Evolutionary conservation across 1,140 invertebrate species (phyloP).

Genomic region (Proales similis): DNA sequence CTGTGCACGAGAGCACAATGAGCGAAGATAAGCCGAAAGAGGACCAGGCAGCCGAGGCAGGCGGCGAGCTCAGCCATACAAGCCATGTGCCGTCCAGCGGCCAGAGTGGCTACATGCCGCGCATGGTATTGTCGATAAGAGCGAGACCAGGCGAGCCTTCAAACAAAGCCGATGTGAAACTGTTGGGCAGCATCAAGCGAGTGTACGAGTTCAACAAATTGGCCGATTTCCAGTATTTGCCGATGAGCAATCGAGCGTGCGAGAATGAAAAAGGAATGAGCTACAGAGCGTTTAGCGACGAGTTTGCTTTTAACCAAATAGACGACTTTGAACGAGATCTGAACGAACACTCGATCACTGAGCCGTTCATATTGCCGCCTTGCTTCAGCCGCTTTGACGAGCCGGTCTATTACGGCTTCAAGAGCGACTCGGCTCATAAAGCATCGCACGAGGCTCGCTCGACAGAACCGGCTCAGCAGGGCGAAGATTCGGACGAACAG

Average conservation of each 20-base stretch:
- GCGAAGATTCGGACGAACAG: background rate
- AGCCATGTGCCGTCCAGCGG: background rate
- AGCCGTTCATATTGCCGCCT: slow-evolving; percentile 66
- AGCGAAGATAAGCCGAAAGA: too few relatives aligned
- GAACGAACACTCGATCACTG: slow-evolving; percentile 54
- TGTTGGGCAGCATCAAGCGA: slow-evolving; percentile 10
- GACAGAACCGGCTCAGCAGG: background rate
- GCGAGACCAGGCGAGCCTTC: background rate
- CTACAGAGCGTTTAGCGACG: slow-evolving; percentile 31
- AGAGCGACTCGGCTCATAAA: slow-evolving; percentile 48
- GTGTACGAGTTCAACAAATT: slow-evolving; percentile 57
- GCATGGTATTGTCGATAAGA: slow-evolving; percentile 1
- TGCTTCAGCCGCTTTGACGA: slow-evolving; percentile 70
- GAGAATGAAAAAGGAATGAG: background rate
- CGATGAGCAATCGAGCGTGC: slow-evolving; percentile 56
- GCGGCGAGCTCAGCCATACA: background rate
- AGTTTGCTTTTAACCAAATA: slow-evolving; percentile 16
- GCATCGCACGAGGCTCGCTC: slow-evolving; percentile 7
- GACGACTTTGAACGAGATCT: slow-evolving; percentile 27
- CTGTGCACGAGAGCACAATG: too few relatives aligned
- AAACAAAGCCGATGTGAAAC: slow-evolving; percentile 4
- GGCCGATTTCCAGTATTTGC: slow-evolving; percentile 82
- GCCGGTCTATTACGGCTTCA: slow-evolving; percentile 52
- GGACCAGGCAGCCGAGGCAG: background rate
- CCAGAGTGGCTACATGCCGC: slow-evolving; percentile 14